Evolutionary conservation across 1,140 invertebrate species (phyloP), one percentile per base, ranked within the genome.

Genomic region (Psilanteris sp.): DNA sequence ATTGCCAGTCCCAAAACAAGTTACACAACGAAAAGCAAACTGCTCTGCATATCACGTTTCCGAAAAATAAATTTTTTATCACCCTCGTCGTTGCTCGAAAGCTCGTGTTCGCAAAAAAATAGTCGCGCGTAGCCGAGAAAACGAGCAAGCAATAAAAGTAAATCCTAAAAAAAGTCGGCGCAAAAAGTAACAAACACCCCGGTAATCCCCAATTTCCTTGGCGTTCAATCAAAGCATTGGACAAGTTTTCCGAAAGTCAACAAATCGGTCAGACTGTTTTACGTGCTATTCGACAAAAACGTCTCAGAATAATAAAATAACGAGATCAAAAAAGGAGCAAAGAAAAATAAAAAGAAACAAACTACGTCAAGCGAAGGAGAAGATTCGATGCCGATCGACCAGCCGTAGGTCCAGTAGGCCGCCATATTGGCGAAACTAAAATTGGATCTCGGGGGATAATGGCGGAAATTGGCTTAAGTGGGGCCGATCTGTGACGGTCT

Each of bases 381-480:
- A 16, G 1, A 9, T 6, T 18, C 14, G 34, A 26, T 0, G 10
- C 26, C 20, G 22, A 27, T 20, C 34, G 16, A 37, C n/a, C n/a
- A 37, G 11, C 1, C n/a, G 7, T 43, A 8, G 13, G 44, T 50
- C 44, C 29, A 10, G 24, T 29, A 29, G 24, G 13, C 41, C 24
- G 16, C 41, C 39, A 72, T 62, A 24, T 27, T 26, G 62, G 46
- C 64, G 52, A 76, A 82, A 78, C 75, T 82, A 59, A 83, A 82
- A 85, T 85, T 83, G 76, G 76, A 83, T 85, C 73, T 73, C 22
- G 52, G n/a, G n/a, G 73, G 67, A 70, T 82, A 82, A 83, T 82
- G 81, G 41, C 74, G 57, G 75, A 82, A 84, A 84, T 85, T 81
- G 81, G 80, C 74, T 84, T 83, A 82, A 80, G 79, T 46, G 64